Evolutionary conservation across 2,888 invertebrate species (phyloP), one percentile per base, ranked within the genome.

Genomic region (Drosophila demipolita): DNA sequence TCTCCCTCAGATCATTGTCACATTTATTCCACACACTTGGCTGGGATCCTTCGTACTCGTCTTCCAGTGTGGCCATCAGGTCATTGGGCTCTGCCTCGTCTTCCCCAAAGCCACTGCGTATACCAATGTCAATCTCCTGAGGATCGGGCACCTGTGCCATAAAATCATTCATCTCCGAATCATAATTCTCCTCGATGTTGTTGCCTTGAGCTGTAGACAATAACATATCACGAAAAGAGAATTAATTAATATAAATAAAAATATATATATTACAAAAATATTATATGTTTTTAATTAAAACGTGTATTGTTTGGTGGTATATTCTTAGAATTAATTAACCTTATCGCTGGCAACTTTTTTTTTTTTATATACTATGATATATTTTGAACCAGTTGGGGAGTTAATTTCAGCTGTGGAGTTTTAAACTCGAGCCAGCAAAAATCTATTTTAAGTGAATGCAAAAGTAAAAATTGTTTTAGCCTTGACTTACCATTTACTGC

Each of bases 21-120:
- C 91, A 91, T 11, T 78, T 82, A 23, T 91, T 78, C 91, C 91
- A 91, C 38, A 58, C 83, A 29, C 70, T 73, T 35, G 79, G 87
- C 52, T 77, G 63, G 42, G 91, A 83, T 1, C 67, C 81, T 32
- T 85, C 82, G 35, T 82, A 73, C 62, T 91, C 91, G 60, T 91
- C 91, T 12, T 70, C 49, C 45, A 88, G 40, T 0, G 74, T 45
- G 9, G 42, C 52, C 45, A 66, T 2, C 3, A 83, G 17, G 7
- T 87, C 71, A 5, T 78, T 80, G 1, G 68, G 33, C 20, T 73
- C 71, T 1, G 72, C 72, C n/a, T 80, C 75, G 0, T 73, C 75
- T 23, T 72, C 74, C 1, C 54, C 69, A 15, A 86, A 73, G 17
- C 68, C 73, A n/a, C 69, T 42, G 9, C 85, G 83, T 0, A 33